Conservation (phyloP, 2,113 vertebrate species). For the Elephas maximus region DNA sequence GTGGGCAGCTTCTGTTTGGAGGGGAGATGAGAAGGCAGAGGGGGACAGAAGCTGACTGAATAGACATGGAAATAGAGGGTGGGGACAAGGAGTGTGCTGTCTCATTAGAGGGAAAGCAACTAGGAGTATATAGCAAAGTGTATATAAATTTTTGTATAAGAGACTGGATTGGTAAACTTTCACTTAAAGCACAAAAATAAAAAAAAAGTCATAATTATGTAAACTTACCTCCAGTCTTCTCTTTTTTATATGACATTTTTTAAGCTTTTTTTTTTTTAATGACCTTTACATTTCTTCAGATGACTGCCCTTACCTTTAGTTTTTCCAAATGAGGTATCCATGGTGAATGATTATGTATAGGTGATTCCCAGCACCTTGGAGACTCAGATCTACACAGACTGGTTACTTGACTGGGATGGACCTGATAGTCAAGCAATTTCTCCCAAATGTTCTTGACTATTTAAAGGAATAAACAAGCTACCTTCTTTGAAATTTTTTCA, state of each 20-base stretch:
- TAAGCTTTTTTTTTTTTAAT: background rate
- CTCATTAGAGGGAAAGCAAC: too few relatives aligned
- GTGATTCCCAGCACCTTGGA: background rate
- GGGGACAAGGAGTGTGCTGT: too few relatives aligned
- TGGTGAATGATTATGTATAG: background rate
- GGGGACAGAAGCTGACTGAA: too few relatives aligned
- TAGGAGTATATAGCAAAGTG: too few relatives aligned
- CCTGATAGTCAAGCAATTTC: background rate
- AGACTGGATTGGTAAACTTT: too few relatives aligned
- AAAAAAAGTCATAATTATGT: background rate
- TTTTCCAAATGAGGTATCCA: background rate
- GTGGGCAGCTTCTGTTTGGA: too few relatives aligned
- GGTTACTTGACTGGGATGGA: background rate
- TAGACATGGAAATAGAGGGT: too few relatives aligned
- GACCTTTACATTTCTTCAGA: slow-evolving; percentile 54
- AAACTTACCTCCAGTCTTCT: background rate
- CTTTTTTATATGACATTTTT: slow-evolving; percentile 42
- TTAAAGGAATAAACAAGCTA: slow-evolving; percentile 36
- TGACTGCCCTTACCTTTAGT: slow-evolving; percentile 24
- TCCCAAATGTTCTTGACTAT: slow-evolving; percentile 26
- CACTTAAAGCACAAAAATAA: too few relatives aligned
- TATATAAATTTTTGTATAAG: too few relatives aligned
- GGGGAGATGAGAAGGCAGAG: too few relatives aligned
- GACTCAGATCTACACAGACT: background rate
- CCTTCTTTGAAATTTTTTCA: background rate